These are phyloP conservation scores for Callimorpha dominula DNA, from an alignment of 2,888 invertebrate genomes.

Conservation along the genomic window DNA sequence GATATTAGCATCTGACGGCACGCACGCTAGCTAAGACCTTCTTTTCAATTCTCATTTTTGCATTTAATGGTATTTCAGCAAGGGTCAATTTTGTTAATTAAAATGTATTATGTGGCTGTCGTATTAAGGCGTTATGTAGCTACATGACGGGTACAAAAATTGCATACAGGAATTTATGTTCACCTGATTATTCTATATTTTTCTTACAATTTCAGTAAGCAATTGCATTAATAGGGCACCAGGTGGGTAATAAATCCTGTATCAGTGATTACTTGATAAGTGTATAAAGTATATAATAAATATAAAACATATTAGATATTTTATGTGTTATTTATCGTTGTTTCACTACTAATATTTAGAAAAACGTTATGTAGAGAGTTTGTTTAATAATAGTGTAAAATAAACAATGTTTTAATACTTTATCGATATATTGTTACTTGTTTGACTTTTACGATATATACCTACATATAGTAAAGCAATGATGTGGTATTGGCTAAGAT, in stretches of 20 bases:
- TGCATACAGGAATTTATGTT: neutral
- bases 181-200: neutral
- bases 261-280: conserved; percentile 16
- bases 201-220: neutral
- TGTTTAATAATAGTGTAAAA: conserved; percentile 18
- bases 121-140: neutral
- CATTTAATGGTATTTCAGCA: too few relatives aligned
- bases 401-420: conserved; percentile 8
- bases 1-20: too few relatives aligned
- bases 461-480: neutral
- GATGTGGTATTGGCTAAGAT: neutral
- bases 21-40: too few relatives aligned
- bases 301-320: conserved; percentile 26
- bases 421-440: neutral
- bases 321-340: conserved; percentile 27
- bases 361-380: conserved; percentile 10
- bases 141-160: neutral
- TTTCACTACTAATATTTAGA: conserved; percentile 22
- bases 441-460: neutral
- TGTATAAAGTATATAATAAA: conserved; percentile 13
- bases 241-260: conserved; percentile 21
- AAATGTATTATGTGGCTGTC: too few relatives aligned
- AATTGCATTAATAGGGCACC: conserved; percentile 16
- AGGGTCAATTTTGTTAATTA: too few relatives aligned
- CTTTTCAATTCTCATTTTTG: too few relatives aligned